Evolutionary conservation across 92 coral and sea anemone genomes (phyloP).

Genomic region (Porites divaricata): DNA sequence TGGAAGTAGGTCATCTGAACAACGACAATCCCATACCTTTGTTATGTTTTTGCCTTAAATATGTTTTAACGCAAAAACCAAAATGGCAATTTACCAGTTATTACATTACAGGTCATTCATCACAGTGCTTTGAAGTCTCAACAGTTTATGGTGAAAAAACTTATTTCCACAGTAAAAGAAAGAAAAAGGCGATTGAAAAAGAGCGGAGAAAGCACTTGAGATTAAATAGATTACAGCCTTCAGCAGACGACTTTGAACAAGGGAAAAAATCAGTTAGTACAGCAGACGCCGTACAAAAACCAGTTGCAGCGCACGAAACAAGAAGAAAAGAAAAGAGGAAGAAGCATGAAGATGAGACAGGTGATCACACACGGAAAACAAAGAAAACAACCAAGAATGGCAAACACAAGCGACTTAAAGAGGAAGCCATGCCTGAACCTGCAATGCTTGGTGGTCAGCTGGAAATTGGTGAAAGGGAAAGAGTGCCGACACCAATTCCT

Average conservation of each 20-base stretch:
- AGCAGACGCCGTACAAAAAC: background rate
- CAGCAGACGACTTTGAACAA: background rate
- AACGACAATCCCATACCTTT: too few species aligned
- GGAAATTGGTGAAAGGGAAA: conserved; percentile 16
- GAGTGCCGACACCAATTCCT: conserved; percentile 25
- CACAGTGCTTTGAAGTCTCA: too few species aligned
- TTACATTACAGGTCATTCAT: too few species aligned
- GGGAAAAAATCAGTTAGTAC: background rate
- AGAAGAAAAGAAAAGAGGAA: background rate
- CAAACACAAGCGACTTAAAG: background rate
- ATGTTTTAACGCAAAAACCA: too few species aligned
- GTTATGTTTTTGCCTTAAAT: too few species aligned
- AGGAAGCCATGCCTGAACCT: background rate
- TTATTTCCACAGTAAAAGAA: conserved; percentile 11
- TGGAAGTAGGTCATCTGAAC: too few species aligned
- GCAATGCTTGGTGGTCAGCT: conserved; percentile 15
- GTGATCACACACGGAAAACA: conserved; percentile 1
- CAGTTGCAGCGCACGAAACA: background rate
- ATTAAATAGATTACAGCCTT: background rate
- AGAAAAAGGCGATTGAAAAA: conserved; percentile 7
- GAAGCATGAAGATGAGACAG: conserved; percentile 6
- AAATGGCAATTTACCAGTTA: too few species aligned
- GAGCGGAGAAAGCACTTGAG: conserved; percentile 1
- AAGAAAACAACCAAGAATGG: conserved; percentile 4
- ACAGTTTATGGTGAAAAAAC: background rate